Evolutionary conservation across 2,113 vertebrate species (phyloP), one percentile per base, ranked within the genome.

Genomic region (Arenaria interpres): DNA sequence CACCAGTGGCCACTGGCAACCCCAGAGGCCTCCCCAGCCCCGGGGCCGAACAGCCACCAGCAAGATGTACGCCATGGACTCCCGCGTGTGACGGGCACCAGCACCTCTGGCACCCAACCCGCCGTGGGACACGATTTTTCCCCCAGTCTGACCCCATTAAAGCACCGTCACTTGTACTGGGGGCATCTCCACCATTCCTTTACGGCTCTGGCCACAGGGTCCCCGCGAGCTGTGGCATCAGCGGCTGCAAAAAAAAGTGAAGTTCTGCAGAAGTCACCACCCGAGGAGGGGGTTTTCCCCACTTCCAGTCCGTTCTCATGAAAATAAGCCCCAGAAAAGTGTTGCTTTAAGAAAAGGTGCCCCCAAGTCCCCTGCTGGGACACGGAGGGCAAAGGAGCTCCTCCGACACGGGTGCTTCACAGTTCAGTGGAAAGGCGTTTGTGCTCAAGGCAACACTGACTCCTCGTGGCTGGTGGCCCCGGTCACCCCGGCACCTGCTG

Each of bases 21-120:
- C 92, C 54, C 93, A 68, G 37, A 59, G 89, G 24, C 63, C 17
- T 3, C 64, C 79, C n/a, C 95, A 90, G 51, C 84, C 90, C 60
- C 64, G 8, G n/a, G 80, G 67, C 16, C 69, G 3, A 33, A 96
- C 88, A 2, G 88, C 88, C 71, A 95, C 94, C 41, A 92, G 95
- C 77, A 96, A 92, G 95, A 98, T 97, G 95, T 98, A 98, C 1
- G 91, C 97, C 18, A 37, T 97, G 88, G 97, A 97, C 53, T 98
- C 98, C 28, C 64, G 72, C 2, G 98, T 98, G 88, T 98, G 96
- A 98, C 0, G 20, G 66, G 51, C 41, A 48, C 13, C 57, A 6
- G 27, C 37, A 57, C 15, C 79, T 33, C 51, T 51, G 1, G 2
- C 76, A 25, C 10, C 25, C 2, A 0, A 25, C 10, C 24, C 66